These are phyloP conservation scores for Heterochromis multidens DNA, from an alignment of 2,113 vertebrate genomes.

Conservation along the genomic window DNA sequence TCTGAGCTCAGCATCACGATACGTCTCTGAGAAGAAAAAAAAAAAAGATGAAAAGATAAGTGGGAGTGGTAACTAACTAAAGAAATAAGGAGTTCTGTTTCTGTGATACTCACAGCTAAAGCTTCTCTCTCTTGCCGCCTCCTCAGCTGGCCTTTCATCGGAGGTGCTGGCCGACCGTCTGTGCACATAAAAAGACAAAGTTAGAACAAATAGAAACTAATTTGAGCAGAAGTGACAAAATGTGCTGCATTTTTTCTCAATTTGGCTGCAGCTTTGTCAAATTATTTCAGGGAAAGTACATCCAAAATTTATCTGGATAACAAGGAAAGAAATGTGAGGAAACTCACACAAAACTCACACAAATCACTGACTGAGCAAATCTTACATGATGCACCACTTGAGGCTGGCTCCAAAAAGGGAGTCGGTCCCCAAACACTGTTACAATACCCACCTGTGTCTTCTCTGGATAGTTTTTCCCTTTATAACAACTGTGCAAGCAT, in stretches of 20 bases:
- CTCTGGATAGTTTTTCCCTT: neutral
- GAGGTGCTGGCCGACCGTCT: slow-evolving; percentile 85
- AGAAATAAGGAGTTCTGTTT: fast-evolving
- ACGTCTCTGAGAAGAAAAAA: slow-evolving; percentile 71
- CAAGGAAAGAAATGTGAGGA: fast-evolving
- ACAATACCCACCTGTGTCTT: neutral
- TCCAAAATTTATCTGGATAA: neutral
- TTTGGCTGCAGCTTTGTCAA: neutral
- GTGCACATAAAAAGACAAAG: neutral
- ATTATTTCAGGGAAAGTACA: neutral
- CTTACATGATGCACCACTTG: neutral
- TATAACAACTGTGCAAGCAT: neutral
- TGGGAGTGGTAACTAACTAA: fast-evolving
- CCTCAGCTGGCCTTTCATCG: slow-evolving; percentile 79
- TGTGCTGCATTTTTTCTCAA: no score
- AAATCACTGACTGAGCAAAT: neutral
- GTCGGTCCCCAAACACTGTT: neutral
- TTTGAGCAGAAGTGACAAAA: neutral
- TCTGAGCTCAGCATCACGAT: slow-evolving; percentile 80
- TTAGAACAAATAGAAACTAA: neutral
- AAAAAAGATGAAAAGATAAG: neutral
- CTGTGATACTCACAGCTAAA: slow-evolving; percentile 76
- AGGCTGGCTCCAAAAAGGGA: neutral
- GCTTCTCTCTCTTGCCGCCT: slow-evolving; percentile 76
- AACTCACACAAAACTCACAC: neutral